Evolutionary conservation across 1,140 invertebrate genomes (phyloP).

Genomic region (Eufriesea mexicana): DNA sequence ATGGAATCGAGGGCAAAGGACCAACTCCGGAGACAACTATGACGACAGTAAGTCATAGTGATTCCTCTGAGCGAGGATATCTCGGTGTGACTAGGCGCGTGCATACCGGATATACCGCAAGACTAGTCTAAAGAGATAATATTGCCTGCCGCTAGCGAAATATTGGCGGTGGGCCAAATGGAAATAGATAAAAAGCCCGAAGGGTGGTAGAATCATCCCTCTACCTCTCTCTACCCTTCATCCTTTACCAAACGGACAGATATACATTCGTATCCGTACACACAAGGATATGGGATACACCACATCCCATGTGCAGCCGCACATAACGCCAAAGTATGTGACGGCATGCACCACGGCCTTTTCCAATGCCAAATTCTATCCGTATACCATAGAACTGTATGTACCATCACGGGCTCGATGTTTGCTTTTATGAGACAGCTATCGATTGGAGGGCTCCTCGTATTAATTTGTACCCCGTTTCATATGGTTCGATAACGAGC

Average conservation of each 20-base stretch:
- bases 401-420: constrained; percentile 1
- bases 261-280: constrained; percentile 11
- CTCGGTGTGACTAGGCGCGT: constrained; percentile 60
- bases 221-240: constrained; percentile 1
- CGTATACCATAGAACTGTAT: not conserved
- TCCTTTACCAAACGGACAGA: constrained; percentile 24
- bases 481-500: not conserved
- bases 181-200: constrained; percentile 79
- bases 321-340: constrained; percentile 31
- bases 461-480: not conserved
- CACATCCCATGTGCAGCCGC: constrained; percentile 28
- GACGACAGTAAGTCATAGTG: constrained; percentile 68
- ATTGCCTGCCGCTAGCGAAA: constrained; percentile 75
- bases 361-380: constrained; percentile 31
- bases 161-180: constrained; percentile 79
- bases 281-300: constrained; percentile 24
- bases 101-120: constrained; percentile 63
- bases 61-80: constrained; percentile 51
- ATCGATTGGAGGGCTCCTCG: not conserved
- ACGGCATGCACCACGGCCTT: not conserved
- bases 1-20: constrained; percentile 20
- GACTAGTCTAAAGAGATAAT: constrained; percentile 77
- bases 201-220: constrained; percentile 46
- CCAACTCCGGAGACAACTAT: constrained; percentile 51
- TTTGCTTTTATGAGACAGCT: constrained; percentile 17